Base-by-base conservation (phyloP, 2,113 vertebrate species). In the Crotophaga sulcirostris region DNA sequence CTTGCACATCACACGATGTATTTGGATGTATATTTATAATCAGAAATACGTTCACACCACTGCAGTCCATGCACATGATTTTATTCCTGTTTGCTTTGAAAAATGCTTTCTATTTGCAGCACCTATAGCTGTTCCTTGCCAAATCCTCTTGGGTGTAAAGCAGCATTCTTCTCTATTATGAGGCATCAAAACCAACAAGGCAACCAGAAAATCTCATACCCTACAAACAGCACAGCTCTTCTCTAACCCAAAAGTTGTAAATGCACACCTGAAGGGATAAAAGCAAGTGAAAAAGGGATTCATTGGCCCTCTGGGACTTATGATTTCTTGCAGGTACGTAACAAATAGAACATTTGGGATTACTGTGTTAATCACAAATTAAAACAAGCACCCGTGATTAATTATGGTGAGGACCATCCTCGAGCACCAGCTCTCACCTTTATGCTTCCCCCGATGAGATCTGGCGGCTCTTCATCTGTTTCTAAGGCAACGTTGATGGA, bases 401-500 rank as follows among this genome's bases (percentile, higher is more conserved):
- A 73, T 4, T 4, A 6, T 2, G 51, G 31, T 9, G 7, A 96
- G 52, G 44, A 34, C 45, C 33, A 40, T 62, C 63, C 44, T 31
- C 31, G 58, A 72, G 85, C 14, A 51, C 13, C 72, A 49, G 72
- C 77, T 95, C 98, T 99, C 97, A 99, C 99, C 99, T 99, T 99
- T 90, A 99, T 98, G 86, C 98, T 99, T 77, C 99, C 99, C 94
- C 99, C 99, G 91, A 99, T 99, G 95, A 99, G 99, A 98, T 99
- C 99, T 45, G 99, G 99, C 6, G 99, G 99, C 96, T 99, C 99
- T 83, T 99, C 99, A 64, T 99, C 99, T 89, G 98, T 99, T 98
- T 99, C 99, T 98, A 99, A 98, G 98, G 99, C 99, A 92, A 99
- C 99, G 59, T 99, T 99, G 98, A 99, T 99, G 87, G 99, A 99